Evolutionary conservation across 64 coral and sea anemone genomes (phyloP).

Genomic region (Hydrozoanthus tunicans): DNA sequence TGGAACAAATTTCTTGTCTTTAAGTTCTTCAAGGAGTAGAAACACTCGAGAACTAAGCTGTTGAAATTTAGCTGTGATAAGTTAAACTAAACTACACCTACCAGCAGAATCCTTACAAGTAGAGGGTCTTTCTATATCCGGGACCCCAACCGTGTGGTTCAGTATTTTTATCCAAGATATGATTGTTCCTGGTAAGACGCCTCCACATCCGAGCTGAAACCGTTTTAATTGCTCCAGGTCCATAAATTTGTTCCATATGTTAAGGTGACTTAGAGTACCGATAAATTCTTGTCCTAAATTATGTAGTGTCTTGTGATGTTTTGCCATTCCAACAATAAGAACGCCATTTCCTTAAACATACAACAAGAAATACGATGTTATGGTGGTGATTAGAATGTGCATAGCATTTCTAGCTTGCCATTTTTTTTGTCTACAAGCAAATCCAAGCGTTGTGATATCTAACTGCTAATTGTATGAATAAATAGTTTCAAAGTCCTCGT

Average conservation of each 20-base stretch:
- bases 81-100: neutral
- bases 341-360: conserved; percentile 15
- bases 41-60: no score
- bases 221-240: neutral
- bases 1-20: no score
- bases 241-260: conserved; percentile 46
- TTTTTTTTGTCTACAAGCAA: no score
- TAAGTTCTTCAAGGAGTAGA: no score
- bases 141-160: conserved; percentile 9
- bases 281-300: conserved; percentile 19
- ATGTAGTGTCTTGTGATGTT: neutral
- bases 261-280: conserved; percentile 36
- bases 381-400: no score
- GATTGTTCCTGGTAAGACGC: neutral
- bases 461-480: no score
- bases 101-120: conserved; percentile 39
- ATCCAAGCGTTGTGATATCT: no score
- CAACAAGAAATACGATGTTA: no score
- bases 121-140: conserved; percentile 14
- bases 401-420: no score
- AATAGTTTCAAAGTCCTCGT: no score
- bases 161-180: neutral
- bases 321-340: conserved; percentile 37
- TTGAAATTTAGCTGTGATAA: no score
- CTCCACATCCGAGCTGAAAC: conserved; percentile 29